Evolutionary conservation across 2,888 invertebrate genomes (phyloP).

Genomic region (Prosapia bicincta): DNA sequence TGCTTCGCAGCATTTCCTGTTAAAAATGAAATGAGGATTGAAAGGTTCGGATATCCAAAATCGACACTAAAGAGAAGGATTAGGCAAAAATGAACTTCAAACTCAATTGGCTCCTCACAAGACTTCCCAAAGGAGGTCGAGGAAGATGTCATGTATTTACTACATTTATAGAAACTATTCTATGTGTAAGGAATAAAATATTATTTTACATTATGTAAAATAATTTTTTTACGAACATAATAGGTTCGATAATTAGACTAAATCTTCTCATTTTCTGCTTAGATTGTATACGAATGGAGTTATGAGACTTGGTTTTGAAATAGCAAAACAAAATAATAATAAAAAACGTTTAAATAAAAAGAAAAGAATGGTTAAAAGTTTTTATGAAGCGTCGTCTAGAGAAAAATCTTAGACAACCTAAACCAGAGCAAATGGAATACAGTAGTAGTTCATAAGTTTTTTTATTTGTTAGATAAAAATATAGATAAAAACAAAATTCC

Average conservation of each 20-base stretch:
- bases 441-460: background rate
- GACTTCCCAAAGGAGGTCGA: background rate
- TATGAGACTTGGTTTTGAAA: background rate
- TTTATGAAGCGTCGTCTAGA: too few relatives aligned
- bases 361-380: too few relatives aligned
- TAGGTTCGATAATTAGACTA: too few relatives aligned
- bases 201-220: too few relatives aligned
- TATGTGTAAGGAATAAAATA: background rate
- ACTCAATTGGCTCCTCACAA: background rate
- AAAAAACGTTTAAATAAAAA: too few relatives aligned
- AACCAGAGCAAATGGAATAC: background rate
- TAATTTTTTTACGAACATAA: too few relatives aligned
- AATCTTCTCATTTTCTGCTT: too few relatives aligned
- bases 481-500: background rate
- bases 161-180: background rate
- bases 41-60: too few relatives aligned
- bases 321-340: background rate
- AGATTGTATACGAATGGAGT: background rate
- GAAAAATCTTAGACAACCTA: background rate
- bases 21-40: slow-evolving; percentile 1
- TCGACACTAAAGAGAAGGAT: background rate
- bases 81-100: background rate
- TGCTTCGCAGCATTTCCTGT: too few relatives aligned
- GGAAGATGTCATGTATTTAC: background rate
- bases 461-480: background rate